phyloP scores from a whole-genome alignment of 1,140 invertebrate genomes.

The Stenopsyche tienmushanensis region DNA sequence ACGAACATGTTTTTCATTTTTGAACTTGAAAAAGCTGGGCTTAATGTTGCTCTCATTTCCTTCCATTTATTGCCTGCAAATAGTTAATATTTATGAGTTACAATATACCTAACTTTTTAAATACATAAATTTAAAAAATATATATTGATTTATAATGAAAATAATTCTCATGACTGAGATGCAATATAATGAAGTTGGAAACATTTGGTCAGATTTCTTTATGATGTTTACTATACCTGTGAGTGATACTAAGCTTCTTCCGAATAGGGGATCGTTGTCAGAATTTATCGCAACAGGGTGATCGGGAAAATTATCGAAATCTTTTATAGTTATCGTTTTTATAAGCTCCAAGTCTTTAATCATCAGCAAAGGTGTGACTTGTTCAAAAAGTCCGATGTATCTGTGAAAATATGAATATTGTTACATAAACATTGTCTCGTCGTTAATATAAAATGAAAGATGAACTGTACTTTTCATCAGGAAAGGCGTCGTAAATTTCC shows the following conservation, averaged over 20 bases:
- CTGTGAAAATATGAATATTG: slow-evolving; percentile 17
- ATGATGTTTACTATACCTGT: slow-evolving; percentile 22
- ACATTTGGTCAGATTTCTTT: neutral
- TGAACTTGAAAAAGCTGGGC: slow-evolving; percentile 53
- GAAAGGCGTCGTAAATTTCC: slow-evolving; percentile 19
- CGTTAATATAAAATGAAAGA: neutral
- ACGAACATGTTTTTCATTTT: slow-evolving; percentile 55
- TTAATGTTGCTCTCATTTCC: slow-evolving; percentile 43
- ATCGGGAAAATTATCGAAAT: slow-evolving; percentile 46
- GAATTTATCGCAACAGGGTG: slow-evolving; percentile 32
- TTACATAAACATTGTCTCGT: neutral
- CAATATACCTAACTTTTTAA: neutral
- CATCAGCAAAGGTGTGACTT: slow-evolving; percentile 25
- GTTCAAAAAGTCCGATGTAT: slow-evolving; percentile 31
- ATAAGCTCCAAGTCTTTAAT: slow-evolving; percentile 45
- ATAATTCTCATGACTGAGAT: slow-evolving; percentile 36
- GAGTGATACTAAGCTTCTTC: slow-evolving; percentile 28
- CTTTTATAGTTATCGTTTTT: slow-evolving; percentile 44
- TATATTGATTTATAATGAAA: neutral
- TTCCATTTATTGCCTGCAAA: slow-evolving; percentile 2
- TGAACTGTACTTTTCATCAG: slow-evolving; percentile 26
- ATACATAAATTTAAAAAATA: neutral
- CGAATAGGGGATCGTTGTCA: slow-evolving; percentile 42
- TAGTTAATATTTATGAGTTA: neutral
- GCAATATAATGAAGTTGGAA: neutral